A percentile compares a stretch with the other conserved stretches of the same genome.
These are phyloP conservation scores for Myzus persicae DNA, from an alignment of 1,140 invertebrate genomes.

Conservation along the genomic window DNA sequence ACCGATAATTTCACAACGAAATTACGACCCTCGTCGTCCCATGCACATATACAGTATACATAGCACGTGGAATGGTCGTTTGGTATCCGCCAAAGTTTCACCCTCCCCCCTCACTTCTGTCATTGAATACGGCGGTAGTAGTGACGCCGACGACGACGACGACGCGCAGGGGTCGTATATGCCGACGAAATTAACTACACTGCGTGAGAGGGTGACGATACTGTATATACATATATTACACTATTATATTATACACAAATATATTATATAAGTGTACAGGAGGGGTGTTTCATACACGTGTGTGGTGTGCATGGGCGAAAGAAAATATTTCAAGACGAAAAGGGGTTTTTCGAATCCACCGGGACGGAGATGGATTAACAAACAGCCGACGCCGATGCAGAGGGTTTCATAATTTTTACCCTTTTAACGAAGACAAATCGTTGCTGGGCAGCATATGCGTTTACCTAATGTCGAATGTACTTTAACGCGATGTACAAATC, in stretches of 20 bases:
- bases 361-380: constrained; percentile 43
- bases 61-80: not conserved
- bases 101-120: not conserved
- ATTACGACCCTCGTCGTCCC: constrained; percentile 18
- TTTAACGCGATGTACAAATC: not conserved
- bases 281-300: constrained; percentile 33
- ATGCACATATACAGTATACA: not conserved
- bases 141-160: not conserved
- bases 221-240: not conserved
- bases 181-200: constrained; percentile 20
- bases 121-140: not conserved
- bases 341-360: not conserved
- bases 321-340: constrained; percentile 16
- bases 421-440: constrained; percentile 28
- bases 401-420: constrained; percentile 38
- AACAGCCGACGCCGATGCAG: not conserved
- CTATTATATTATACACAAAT: not conserved
- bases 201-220: not conserved
- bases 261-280: not conserved
- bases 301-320: not conserved
- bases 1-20: constrained; percentile 25
- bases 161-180: not conserved
- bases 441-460: not conserved
- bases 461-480: not conserved
- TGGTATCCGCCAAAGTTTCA: not conserved